Percentiles rank a stretch among this genome's conserved stretches.
phyloP scores from a whole-genome alignment of 2,888 invertebrate species.

The Mactromeris polynyma region DNA sequence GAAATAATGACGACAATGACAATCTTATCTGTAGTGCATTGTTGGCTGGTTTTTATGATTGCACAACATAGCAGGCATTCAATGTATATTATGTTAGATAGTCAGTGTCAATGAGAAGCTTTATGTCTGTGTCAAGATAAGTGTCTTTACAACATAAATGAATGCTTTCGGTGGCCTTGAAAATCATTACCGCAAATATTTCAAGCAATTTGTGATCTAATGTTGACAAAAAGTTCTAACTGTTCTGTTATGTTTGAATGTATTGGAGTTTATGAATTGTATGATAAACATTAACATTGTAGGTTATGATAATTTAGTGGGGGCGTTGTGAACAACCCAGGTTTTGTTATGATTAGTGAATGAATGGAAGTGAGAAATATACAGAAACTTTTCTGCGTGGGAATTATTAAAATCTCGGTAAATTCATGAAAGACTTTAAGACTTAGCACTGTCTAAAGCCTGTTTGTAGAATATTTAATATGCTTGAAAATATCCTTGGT shows the following conservation, averaged over 20 bases:
- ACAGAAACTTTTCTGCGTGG: neutral
- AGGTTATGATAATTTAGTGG: neutral
- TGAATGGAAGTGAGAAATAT: neutral
- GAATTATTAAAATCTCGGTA: neutral
- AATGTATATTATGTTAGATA: neutral
- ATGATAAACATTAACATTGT: neutral
- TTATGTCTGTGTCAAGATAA: neutral
- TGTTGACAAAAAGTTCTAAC: neutral
- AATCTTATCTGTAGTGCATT: conserved; percentile 6
- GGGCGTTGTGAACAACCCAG: neutral
- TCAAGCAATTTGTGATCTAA: conserved; percentile 13
- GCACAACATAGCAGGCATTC: conserved; percentile 6
- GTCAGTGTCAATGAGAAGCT: conserved; percentile 7
- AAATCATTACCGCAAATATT: conserved; percentile 2
- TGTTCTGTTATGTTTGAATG: neutral
- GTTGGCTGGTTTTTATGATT: neutral
- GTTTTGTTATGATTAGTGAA: neutral
- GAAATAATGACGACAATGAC: neutral
- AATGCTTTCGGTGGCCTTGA: neutral
- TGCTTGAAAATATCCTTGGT: no score
- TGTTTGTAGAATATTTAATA: no score
- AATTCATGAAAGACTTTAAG: no score
- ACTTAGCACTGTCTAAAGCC: no score
- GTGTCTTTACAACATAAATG: neutral
- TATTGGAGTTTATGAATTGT: neutral